Base-by-base conservation (phyloP, 2,888 invertebrate genomes). In the Lissonota sp. region DNA sequence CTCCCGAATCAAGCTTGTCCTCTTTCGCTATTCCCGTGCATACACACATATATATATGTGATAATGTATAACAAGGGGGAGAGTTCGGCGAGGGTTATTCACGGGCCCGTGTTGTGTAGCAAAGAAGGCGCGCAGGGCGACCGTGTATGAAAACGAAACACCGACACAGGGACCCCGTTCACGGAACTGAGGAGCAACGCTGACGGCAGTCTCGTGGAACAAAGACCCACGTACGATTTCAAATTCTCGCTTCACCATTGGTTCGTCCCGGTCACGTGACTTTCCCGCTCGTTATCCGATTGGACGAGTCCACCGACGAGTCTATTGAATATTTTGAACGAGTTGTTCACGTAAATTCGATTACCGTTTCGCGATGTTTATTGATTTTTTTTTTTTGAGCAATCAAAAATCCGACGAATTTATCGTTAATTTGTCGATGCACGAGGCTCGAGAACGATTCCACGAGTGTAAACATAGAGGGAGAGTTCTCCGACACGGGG, bases 171-270 rank as follows among this genome's bases (percentile, higher is more conserved):
- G 90, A 88, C 91, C 90, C 91, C 77, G 81, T 91, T 91, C 89
- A 89, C 90, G 90, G 89, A 91, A 92, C 91, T 92, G 92, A 92
- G 83, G 76, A 86, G 89, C 86, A 90, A 91, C 91, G 90, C 90
- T 91, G 90, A 88, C 91, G 89, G 89, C 86, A 85, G 87, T 87
- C 89, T 90, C 88, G 88, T 88, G 91, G 26, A 92, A 92, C 92
- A 92, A 92, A 92, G 92, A 91, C 89, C 74, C 91, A 92, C 91
- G 92, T 91, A 91, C 91, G 91, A 92, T 91, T 93, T 93, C 92
- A 93, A 95, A 94, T 94, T 93, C 93, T 83, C 83, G 80, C 60
- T 84, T 87, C 90, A 77, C 91, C 91, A 95, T 94, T 95, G 94
- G 94, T 80, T 75, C 88, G 8, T 26, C 4, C 0, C 4, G 80